Percentiles rank a stretch among this genome's conserved stretches.
Evolutionary conservation across 2,888 invertebrate genomes (phyloP).

Genomic region (Octonoba sinensis): DNA sequence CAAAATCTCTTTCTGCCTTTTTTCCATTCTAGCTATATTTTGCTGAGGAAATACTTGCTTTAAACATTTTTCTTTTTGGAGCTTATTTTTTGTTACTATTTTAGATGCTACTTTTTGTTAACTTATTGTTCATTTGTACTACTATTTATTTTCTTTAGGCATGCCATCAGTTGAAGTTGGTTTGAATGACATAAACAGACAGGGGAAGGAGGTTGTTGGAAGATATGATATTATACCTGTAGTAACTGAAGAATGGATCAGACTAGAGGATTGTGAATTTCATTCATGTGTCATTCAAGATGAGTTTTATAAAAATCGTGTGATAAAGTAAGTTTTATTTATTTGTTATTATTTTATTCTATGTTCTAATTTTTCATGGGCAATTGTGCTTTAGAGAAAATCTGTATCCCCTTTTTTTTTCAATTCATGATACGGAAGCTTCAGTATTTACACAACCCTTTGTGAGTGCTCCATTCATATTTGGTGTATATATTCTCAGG

Average conservation of each 20-base stretch:
- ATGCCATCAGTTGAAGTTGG: conserved; percentile 98
- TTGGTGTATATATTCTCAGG: too few species aligned
- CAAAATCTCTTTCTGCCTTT: too few species aligned
- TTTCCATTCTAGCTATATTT: too few species aligned
- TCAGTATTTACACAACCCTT: too few species aligned
- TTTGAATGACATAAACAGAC: conserved; percentile 95
- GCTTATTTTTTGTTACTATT: neutral
- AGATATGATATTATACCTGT: conserved; percentile 99
- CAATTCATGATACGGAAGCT: too few species aligned
- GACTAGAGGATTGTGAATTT: conserved; percentile 93
- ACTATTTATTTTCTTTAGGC: conserved; percentile 73
- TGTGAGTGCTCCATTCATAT: too few species aligned
- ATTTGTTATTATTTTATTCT: neutral
- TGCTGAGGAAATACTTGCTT: too few species aligned
- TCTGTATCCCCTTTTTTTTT: too few species aligned
- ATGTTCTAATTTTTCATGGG: too few species aligned
- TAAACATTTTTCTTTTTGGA: too few species aligned
- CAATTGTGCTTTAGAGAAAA: too few species aligned
- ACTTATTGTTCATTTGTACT: neutral
- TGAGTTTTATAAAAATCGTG: conserved; percentile 79
- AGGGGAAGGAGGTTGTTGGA: conserved; percentile 99
- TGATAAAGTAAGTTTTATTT: conserved; percentile 66
- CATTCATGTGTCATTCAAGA: conserved; percentile 93
- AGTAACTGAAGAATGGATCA: conserved; percentile 99
- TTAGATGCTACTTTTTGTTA: neutral